A percentile compares a stretch with the other conserved stretches of the same genome.
Evolutionary conservation across 2,888 invertebrate genomes (phyloP).

Genomic region (Amblyteles armatorius): DNA sequence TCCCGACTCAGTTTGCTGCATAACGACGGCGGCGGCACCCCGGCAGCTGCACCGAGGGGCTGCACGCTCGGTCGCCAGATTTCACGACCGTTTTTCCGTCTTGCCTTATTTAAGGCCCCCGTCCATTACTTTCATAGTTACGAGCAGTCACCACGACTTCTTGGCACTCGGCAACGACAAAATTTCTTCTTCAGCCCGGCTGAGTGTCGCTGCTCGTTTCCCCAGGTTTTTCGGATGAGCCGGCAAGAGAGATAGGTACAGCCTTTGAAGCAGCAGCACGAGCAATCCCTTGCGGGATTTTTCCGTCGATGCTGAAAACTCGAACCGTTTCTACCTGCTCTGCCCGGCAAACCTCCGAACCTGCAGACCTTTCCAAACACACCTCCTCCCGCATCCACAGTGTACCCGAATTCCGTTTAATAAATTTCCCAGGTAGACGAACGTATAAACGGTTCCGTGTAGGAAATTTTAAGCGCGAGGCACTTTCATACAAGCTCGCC

Average conservation of each 20-base stretch:
- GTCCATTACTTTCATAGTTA: neutral
- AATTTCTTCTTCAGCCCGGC: neutral
- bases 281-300: conserved; percentile 6
- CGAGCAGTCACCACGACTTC: neutral
- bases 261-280: neutral
- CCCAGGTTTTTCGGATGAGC: neutral
- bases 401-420: neutral
- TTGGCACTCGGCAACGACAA: neutral
- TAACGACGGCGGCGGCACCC: neutral
- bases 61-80: conserved; percentile 1
- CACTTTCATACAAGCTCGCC: neutral
- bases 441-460: neutral
- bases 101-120: neutral
- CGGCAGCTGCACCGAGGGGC: conserved; percentile 9
- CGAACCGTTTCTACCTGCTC: conserved; percentile 32
- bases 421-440: conserved; percentile 5
- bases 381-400: neutral
- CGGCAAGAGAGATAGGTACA: neutral
- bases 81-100: conserved; percentile 1
- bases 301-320: conserved; percentile 5
- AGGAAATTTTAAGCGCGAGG: neutral
- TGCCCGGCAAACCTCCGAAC: neutral
- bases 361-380: neutral
- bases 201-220: conserved; percentile 3
- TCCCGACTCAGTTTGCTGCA: neutral